Base-by-base conservation (phyloP, 2,888 invertebrate species). In the Drosophila colorata region DNA sequence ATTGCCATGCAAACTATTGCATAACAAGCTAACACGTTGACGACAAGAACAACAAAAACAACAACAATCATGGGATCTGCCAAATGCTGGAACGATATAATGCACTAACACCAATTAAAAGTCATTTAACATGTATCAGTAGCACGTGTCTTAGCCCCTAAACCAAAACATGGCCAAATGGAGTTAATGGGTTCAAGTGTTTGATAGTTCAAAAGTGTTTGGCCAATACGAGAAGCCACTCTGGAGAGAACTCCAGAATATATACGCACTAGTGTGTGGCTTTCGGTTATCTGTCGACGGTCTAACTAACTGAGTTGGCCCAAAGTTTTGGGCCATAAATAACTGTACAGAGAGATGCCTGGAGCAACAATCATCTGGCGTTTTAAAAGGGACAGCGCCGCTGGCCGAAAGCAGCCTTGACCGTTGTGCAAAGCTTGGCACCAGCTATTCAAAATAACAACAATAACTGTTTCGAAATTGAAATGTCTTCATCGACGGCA, bases 31-130 rank as follows among this genome's bases (percentile, higher is more conserved):
- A 58, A 44, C 58, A 61, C 43, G 53, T 46, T 74, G 66, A 60
- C 61, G 68, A 75, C 75, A 59, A 44, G 23, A 51, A 67, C 51
- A 63, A 65, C 66, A 79, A 68, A 47, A 49, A 51, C 41, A 33
- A 61, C 14, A 49, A 23, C n/a, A 52, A 16, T 13, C 3, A 49
- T 4, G 33, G 35, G 18, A 35, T 37, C 40, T 49, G 20, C 18
- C 47, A 55, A 55, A 51, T 55, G 63, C 58, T 64, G 31, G 64
- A 73, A 61, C 47, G 78, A 80, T 61, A 73, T 80, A 69, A 80
- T 72, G 59, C 67, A 80, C 80, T 72, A 78, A 86, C 78, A 74
- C 86, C 88, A 84, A 84, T 84, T 84, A 88, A 88, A 88, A 88
- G 80, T 82, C 83, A 86, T 88, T 84, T 84, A 88, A 80, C 88